Evolutionary conservation across 1,140 invertebrate species (phyloP).

Genomic region (Gyrodactylus bullatarudis): DNA sequence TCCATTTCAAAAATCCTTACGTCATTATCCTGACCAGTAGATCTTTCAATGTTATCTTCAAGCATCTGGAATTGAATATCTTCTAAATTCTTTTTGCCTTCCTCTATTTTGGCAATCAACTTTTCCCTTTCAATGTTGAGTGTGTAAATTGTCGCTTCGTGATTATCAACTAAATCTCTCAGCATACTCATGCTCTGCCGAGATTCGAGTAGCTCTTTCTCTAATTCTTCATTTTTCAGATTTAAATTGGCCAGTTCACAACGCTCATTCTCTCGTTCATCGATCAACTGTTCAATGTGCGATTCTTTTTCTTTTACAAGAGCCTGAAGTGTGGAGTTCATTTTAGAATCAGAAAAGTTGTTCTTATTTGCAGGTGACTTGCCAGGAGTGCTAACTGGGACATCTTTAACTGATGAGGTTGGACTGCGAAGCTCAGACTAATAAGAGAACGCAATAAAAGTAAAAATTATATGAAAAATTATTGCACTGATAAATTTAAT

Average conservation of each 20-base stretch:
- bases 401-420: too few species aligned
- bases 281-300: conserved; percentile 4
- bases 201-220: neutral
- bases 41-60: neutral
- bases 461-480: too few species aligned
- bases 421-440: too few species aligned
- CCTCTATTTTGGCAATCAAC: neutral
- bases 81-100: neutral
- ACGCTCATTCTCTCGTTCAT: neutral
- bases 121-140: neutral
- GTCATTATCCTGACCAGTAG: neutral
- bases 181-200: neutral
- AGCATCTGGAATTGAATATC: neutral
- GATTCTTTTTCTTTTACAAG: conserved; percentile 1
- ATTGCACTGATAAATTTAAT: too few species aligned
- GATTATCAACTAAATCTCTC: neutral
- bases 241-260: neutral
- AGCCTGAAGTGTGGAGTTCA: neutral
- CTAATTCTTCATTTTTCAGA: neutral
- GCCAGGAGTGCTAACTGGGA: too few species aligned
- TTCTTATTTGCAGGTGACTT: too few species aligned
- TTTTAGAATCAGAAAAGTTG: neutral
- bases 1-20: neutral
- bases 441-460: too few species aligned
- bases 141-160: neutral